phyloP scores from a whole-genome alignment of 2,797 vertebrate species.

The Cirrhinus molitorella region DNA sequence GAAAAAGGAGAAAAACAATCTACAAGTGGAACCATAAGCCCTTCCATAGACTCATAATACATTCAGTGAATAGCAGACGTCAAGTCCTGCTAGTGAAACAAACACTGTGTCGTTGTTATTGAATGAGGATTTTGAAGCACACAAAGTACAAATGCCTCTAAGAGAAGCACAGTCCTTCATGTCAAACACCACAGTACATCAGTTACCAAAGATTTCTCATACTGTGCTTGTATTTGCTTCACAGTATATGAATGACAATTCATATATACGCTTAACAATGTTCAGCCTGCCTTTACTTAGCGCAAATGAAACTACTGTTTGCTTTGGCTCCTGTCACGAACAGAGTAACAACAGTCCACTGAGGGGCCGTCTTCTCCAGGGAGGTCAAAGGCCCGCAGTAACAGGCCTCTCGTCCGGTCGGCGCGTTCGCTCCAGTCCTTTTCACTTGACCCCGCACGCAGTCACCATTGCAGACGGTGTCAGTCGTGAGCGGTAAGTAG shows the following conservation, averaged over 20 bases:
- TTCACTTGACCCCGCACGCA: constrained; percentile 42
- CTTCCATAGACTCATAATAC: constrained; percentile 66
- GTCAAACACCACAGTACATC: constrained; percentile 55
- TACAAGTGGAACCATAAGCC: constrained; percentile 64
- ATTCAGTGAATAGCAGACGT: constrained; percentile 67
- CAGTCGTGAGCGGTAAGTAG: constrained; percentile 52
- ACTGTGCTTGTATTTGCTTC: constrained; percentile 65
- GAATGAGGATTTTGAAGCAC: constrained; percentile 58
- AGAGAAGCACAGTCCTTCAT: constrained; percentile 59
- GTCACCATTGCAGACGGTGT: constrained; percentile 52
- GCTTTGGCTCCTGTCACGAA: constrained; percentile 72
- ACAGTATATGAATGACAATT: constrained; percentile 60
- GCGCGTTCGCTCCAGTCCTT: constrained; percentile 50
- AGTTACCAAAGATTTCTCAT: constrained; percentile 50
- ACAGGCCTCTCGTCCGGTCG: constrained; percentile 50
- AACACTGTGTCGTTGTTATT: constrained; percentile 60
- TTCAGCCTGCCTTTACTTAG: constrained; percentile 62
- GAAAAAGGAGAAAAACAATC: constrained; percentile 63
- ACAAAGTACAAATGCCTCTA: constrained; percentile 48
- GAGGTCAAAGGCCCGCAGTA: constrained; percentile 41
- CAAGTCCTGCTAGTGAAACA: constrained; percentile 56
- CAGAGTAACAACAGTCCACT: constrained; percentile 70
- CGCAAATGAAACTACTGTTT: constrained; percentile 66
- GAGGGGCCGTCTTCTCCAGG: constrained; percentile 53
- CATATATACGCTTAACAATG: constrained; percentile 33